Conservation (phyloP, 2,888 invertebrate species). For the Neria commutata region DNA sequence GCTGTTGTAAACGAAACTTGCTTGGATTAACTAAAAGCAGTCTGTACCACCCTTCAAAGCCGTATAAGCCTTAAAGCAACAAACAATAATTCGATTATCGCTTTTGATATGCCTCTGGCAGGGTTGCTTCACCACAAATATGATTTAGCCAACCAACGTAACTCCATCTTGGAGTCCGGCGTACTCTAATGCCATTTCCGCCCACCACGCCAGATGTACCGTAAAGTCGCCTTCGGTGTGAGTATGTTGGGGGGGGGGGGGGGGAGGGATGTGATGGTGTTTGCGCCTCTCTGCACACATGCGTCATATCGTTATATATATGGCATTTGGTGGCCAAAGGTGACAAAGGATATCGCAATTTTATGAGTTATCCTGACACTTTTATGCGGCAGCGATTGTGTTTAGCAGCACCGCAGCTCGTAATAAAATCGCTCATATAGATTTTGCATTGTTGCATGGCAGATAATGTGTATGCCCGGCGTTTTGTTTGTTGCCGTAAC, state of each 20-base stretch:
- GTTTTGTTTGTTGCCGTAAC: not conserved
- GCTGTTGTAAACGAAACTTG: no score
- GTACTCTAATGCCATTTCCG: not conserved
- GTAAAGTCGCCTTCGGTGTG: not conserved
- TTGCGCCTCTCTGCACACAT: not conserved
- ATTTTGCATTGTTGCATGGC: not conserved
- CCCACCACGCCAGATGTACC: not conserved
- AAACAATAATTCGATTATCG: slow-evolving; percentile 17
- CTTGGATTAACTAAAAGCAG: no score
- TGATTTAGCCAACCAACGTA: not conserved
- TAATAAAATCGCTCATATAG: slow-evolving; percentile 4
- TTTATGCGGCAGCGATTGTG: slow-evolving; percentile 16
- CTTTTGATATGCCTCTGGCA: not conserved
- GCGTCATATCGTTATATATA: slow-evolving; percentile 34
- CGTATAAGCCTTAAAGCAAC: not conserved
- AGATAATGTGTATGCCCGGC: not conserved
- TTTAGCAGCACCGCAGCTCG: not conserved
- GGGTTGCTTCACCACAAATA: no score
- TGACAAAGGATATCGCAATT: slow-evolving; percentile 57
- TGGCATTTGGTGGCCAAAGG: slow-evolving; percentile 43
- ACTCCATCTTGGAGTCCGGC: no score
- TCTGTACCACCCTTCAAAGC: not conserved
- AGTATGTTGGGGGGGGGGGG: no score
- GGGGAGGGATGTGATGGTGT: no score
- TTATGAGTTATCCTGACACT: slow-evolving; percentile 50